Conservation (phyloP, 1,140 invertebrate species). For the Nasonia vitripennis region DNA sequence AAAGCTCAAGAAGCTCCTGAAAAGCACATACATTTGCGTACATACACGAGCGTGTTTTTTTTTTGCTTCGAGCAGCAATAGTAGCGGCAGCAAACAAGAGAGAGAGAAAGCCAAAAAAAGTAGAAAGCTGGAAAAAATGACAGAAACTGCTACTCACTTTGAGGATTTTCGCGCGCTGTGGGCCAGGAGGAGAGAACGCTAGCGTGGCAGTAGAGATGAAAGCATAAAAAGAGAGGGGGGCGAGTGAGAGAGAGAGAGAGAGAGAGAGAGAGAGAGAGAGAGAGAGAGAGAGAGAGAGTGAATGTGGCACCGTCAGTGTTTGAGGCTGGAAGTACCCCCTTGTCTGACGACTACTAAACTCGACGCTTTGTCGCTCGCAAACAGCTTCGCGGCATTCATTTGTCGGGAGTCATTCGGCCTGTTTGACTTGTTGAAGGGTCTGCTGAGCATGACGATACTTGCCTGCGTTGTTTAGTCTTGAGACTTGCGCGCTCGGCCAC, state of each 20-base stretch:
- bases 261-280: not conserved
- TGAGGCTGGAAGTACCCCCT: conserved; percentile 12
- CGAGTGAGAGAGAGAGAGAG: not conserved
- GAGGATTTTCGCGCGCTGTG: conserved; percentile 12
- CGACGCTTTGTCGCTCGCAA: conserved; percentile 33
- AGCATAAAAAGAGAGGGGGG: conserved; percentile 15
- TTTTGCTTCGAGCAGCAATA: not conserved
- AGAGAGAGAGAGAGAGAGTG: not conserved
- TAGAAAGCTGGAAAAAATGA: conserved; percentile 4
- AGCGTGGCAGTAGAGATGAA: not conserved
- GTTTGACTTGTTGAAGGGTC: conserved; percentile 55
- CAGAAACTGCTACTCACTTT: conserved; percentile 36
- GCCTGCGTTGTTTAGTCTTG: not conserved
- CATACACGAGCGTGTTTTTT: not conserved
- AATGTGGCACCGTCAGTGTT: not conserved
- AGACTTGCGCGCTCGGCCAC: not conserved
- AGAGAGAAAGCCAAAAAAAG: too few species aligned
- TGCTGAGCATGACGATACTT: conserved; percentile 23
- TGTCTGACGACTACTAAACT: conserved; percentile 32
- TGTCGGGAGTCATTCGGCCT: conserved; percentile 58
- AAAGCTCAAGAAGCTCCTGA: not conserved
- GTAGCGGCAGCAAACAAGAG: not conserved
- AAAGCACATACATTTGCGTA: conserved; percentile 2
- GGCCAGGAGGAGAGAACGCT: not conserved
- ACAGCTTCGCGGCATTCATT: conserved; percentile 48